Evolutionary conservation across 2,113 vertebrate genomes (phyloP), one percentile per base, ranked within the genome.

Genomic region (Chionomys nivalis): DNA sequence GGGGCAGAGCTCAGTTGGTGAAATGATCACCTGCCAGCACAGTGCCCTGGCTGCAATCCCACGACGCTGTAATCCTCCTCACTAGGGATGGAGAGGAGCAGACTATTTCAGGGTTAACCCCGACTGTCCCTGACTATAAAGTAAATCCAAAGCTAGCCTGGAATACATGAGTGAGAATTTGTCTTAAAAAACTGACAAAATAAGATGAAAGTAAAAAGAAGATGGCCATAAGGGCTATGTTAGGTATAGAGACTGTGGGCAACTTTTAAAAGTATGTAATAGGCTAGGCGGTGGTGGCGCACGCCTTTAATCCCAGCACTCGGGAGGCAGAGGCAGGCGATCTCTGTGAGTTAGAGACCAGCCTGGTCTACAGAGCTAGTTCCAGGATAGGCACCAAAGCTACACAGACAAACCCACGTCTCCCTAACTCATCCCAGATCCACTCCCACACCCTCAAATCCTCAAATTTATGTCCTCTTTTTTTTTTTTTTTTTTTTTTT

Each of bases 401-500:
- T 58, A 58, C 17, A 21, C 19, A 58, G 55, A 58, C 5, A 58
- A 58, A 19, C 19, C 47, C 16, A 52, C 2, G 17, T 36, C 21
- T 73, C n/a, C n/a, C n/a, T 24, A 24, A 73, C 16, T 9, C 28
- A 8, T 49, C 47, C 10, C 33, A 58, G 49, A 55, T n/a, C 49
- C 5, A 58, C 17, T 1, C 10, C 12, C 1, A 81, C 10, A 33
- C 52, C 52, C n/a, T 82, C 79, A 61, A 83, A n/a, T 42, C 33
- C n/a, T 82, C 79, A 61, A 83, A n/a, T 42, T 61, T 14, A 26
- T 55, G 10, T 8, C 16, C 28, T 26, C 11, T 5, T n/a, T 23
- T 24, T 21, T n/a, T n/a, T n/a, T n/a, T n/a, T n/a, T n/a, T n/a
- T n/a, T 23, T 13, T 11, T 1, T 12, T 2, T 52, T 0, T 52